A percentile compares a stretch with the other conserved stretches of the same genome.
Evolutionary conservation across 1,140 invertebrate species (phyloP).

Genomic region (Drosophila takahashii): DNA sequence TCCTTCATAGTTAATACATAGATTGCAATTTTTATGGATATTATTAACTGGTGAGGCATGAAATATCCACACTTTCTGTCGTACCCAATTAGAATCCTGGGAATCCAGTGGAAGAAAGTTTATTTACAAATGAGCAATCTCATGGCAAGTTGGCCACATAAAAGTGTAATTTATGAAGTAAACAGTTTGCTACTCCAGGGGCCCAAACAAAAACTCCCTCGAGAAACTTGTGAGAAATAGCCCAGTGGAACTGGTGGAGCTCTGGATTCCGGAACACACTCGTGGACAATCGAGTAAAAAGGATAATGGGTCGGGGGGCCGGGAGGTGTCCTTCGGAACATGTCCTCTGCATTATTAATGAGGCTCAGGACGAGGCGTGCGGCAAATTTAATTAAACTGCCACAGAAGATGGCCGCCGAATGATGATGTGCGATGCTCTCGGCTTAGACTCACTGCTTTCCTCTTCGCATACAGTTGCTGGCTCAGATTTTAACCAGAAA

Average conservation of each 20-base stretch:
- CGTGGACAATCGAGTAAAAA: slow-evolving; percentile 32
- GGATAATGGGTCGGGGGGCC: slow-evolving; percentile 22
- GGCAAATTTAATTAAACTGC: slow-evolving; percentile 73
- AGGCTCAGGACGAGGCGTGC: slow-evolving; percentile 48
- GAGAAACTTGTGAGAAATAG: slow-evolving; percentile 27
- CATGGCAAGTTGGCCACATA: background rate
- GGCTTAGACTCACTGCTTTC: slow-evolving; percentile 30
- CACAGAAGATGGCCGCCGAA: slow-evolving; percentile 41
- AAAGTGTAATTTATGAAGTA: background rate
- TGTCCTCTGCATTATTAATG: slow-evolving; percentile 72
- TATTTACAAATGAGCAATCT: background rate
- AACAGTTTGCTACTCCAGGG: slow-evolving; percentile 4
- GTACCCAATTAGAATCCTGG: background rate
- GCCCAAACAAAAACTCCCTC: background rate
- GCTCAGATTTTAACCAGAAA: slow-evolving; percentile 31
- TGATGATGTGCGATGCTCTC: slow-evolving; percentile 32
- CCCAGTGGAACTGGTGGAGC: no score
- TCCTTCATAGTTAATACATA: no score
- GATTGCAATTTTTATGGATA: no score
- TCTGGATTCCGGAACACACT: slow-evolving; percentile 18
- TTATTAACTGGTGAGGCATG: no score
- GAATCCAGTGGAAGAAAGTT: background rate
- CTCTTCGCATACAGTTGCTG: slow-evolving; percentile 9
- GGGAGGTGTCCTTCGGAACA: slow-evolving; percentile 18
- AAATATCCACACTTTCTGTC: background rate